Conservation (phyloP, 1,140 invertebrate genomes). For the Catajapyx aquilonaris region DNA sequence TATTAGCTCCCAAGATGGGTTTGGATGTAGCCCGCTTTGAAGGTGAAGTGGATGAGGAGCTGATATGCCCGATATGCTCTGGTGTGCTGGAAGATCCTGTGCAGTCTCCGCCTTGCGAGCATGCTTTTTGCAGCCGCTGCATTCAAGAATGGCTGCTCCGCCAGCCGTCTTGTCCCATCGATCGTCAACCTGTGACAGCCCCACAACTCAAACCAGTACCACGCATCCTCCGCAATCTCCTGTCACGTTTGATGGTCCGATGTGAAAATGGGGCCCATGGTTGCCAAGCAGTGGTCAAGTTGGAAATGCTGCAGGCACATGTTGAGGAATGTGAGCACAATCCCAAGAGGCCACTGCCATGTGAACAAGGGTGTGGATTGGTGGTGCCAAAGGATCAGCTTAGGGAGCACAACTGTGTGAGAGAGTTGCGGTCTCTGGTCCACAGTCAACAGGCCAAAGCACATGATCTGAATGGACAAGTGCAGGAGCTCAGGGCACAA, state of each 20-base stretch:
- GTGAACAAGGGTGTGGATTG: slow-evolving; percentile 78
- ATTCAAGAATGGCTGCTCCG: slow-evolving; percentile 85
- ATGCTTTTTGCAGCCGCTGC: slow-evolving; percentile 82
- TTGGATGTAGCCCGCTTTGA: slow-evolving; percentile 73
- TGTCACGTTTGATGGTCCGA: slow-evolving; percentile 63
- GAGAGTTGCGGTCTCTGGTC: slow-evolving; percentile 64
- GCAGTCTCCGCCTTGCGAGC: slow-evolving; percentile 83
- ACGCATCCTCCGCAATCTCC: slow-evolving; percentile 71
- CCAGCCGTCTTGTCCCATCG: slow-evolving; percentile 82
- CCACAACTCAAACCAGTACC: slow-evolving; percentile 74
- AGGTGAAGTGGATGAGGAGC: slow-evolving; percentile 77
- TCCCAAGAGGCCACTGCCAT: slow-evolving; percentile 77
- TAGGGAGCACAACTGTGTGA: slow-evolving; percentile 82
- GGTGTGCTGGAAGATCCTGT: slow-evolving; percentile 70
- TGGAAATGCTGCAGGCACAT: slow-evolving; percentile 62
- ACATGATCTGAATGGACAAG: slow-evolving; percentile 59
- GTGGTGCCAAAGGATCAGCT: slow-evolving; percentile 88
- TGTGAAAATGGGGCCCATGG: slow-evolving; percentile 81
- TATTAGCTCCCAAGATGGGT: too few species aligned
- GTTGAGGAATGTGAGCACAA: slow-evolving; percentile 83
- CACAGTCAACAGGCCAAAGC: slow-evolving; percentile 68
- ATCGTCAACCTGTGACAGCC: slow-evolving; percentile 66
- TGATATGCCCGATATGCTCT: slow-evolving; percentile 78
- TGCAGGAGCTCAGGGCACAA: slow-evolving; percentile 64
- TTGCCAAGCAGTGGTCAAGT: slow-evolving; percentile 60